Conservation (phyloP, 2,888 invertebrate genomes). For the Omphaloscelis lunosa region DNA sequence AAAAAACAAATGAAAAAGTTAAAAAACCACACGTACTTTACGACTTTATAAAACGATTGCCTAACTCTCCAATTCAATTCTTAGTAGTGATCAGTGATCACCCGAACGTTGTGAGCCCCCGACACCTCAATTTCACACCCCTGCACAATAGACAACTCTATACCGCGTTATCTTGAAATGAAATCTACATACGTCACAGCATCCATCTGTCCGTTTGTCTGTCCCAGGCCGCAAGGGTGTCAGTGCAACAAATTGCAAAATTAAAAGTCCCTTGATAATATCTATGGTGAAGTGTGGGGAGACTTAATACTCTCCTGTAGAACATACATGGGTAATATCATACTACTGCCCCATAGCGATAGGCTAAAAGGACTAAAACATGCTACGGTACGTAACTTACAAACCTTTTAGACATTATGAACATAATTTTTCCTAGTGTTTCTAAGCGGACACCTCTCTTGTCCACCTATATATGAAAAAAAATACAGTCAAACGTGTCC, state of each 20-base stretch:
- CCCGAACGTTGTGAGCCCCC: conserved; percentile 11
- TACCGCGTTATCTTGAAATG: conserved; percentile 77
- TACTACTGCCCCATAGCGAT: conserved; percentile 26
- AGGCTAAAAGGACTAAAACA: not conserved
- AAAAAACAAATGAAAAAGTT: no score
- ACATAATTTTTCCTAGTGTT: not conserved
- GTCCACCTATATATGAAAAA: not conserved
- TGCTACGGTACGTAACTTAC: not conserved
- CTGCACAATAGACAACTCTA: conserved; percentile 65
- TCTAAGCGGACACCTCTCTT: not conserved
- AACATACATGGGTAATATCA: conserved; percentile 48
- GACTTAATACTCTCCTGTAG: conserved; percentile 35
- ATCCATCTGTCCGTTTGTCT: conserved; percentile 77
- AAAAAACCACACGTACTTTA: not conserved
- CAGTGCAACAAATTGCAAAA: conserved; percentile 86
- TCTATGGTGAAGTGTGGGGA: conserved; percentile 63
- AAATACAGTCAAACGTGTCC: not conserved
- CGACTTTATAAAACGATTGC: not conserved
- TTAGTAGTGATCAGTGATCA: conserved; percentile 20
- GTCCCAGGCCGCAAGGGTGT: conserved; percentile 69
- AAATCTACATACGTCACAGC: conserved; percentile 80
- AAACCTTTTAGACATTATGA: not conserved
- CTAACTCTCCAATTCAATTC: not conserved
- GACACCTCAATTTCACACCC: conserved; percentile 62
- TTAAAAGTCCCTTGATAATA: conserved; percentile 87